These are phyloP conservation scores for Phortica okadai DNA, from an alignment of 2,888 invertebrate species.

Conservation along the genomic window DNA sequence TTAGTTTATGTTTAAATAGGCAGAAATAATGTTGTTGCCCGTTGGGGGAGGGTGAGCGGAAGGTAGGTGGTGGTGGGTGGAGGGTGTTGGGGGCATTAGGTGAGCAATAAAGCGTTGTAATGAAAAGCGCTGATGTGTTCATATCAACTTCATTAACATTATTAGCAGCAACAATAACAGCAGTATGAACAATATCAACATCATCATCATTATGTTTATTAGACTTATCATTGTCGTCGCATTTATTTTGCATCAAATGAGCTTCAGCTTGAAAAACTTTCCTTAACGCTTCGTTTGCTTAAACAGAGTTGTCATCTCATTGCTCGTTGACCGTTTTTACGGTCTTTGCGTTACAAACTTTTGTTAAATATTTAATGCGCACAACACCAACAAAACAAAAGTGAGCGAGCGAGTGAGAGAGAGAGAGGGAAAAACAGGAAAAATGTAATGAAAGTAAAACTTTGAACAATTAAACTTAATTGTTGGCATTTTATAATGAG, in stretches of 20 bases:
- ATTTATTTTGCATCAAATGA: background rate
- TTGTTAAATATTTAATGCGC: conserved; percentile 54
- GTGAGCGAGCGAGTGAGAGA: too few species aligned
- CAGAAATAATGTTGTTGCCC: too few species aligned
- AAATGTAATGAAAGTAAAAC: conserved; percentile 47
- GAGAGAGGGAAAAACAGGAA: conserved; percentile 9
- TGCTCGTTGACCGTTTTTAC: background rate
- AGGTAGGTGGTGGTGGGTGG: too few species aligned
- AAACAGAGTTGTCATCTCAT: background rate
- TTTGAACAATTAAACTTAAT: conserved; percentile 67
- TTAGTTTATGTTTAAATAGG: too few species aligned
- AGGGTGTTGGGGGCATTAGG: too few species aligned
- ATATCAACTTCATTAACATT: too few species aligned
- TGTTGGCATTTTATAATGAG: conserved; percentile 57
- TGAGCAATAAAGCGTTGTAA: too few species aligned
- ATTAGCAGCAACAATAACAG: too few species aligned
- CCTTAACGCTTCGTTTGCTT: background rate
- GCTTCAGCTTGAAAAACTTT: background rate
- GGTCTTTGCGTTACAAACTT: background rate
- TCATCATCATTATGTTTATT: background rate
- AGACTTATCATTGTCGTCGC: background rate
- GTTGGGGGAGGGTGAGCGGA: too few species aligned
- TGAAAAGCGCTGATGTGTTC: too few species aligned
- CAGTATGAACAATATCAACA: too few species aligned
- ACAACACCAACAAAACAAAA: conserved; percentile 44